phyloP scores from a whole-genome alignment of 2,113 vertebrate genomes.

The Phylloscopus whistleri region DNA sequence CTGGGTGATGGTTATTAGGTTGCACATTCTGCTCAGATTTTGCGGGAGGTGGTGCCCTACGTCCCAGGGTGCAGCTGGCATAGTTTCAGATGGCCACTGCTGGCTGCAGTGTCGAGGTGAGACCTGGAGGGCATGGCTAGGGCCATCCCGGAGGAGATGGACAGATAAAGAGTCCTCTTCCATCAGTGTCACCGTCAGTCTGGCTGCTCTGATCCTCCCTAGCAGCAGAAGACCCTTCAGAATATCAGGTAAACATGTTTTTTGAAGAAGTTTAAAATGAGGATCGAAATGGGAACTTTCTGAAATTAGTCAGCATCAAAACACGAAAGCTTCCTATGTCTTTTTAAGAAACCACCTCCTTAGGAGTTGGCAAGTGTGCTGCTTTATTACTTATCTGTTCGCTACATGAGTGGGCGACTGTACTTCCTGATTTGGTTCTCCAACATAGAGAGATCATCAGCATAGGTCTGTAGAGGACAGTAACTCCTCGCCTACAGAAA shows the following conservation, averaged over 20 bases:
- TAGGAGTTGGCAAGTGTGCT: constrained; percentile 52
- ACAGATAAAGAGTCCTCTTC: not conserved
- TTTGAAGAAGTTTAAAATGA: not conserved
- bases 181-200: not conserved
- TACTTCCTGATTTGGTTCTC: constrained; percentile 61
- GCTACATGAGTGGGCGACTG: constrained; percentile 54
- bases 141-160: not conserved
- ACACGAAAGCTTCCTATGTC: constrained; percentile 57
- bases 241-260: not conserved
- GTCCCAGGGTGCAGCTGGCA: rapidly evolving
- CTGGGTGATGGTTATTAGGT: not conserved
- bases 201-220: not conserved
- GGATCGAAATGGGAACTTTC: not conserved
- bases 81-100: not conserved
- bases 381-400: constrained; percentile 61
- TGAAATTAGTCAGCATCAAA: constrained; percentile 63
- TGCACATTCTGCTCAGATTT: not conserved
- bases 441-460: constrained; percentile 42
- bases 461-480: constrained; percentile 57
- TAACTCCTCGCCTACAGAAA: constrained; percentile 49
- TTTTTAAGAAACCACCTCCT: constrained; percentile 67
- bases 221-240: not conserved
- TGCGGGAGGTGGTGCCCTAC: not conserved
- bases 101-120: not conserved
- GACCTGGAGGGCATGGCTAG: rapidly evolving